Conservation (phyloP, 2,888 invertebrate genomes). For the Ferdinandea cuprea region DNA sequence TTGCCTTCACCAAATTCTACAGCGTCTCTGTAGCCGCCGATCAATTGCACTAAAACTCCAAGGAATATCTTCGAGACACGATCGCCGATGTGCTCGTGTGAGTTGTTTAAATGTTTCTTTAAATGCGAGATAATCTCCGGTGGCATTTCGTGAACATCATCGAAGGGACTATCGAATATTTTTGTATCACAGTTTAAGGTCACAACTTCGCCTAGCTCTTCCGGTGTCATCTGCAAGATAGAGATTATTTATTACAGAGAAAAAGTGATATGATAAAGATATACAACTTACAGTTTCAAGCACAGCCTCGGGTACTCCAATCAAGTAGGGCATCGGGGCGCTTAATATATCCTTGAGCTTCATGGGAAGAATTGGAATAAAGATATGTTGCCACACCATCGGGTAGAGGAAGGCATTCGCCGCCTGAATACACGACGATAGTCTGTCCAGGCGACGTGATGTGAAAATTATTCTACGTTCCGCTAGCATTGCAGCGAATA, state of each 20-base stretch:
- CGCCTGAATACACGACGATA: slow-evolving; percentile 97
- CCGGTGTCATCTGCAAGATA: slow-evolving; percentile 85
- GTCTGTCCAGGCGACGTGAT: slow-evolving; percentile 92
- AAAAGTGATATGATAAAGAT: background rate
- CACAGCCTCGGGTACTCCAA: slow-evolving; percentile 95
- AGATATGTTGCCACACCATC: slow-evolving; percentile 99
- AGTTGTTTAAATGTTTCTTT: slow-evolving; percentile 81
- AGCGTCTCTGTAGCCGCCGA: slow-evolving; percentile 97
- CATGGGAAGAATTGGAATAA: slow-evolving; percentile 96
- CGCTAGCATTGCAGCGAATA: slow-evolving; percentile 97
- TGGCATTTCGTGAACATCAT: slow-evolving; percentile 95
- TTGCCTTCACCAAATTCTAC: slow-evolving; percentile 89
- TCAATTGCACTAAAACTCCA: slow-evolving; percentile 93
- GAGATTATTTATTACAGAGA: too few relatives aligned
- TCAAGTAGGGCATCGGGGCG: slow-evolving; percentile 99
- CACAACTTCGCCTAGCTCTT: slow-evolving; percentile 97
- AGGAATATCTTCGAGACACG: slow-evolving; percentile 96
- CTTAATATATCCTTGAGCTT: slow-evolving; percentile 94
- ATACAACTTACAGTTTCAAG: slow-evolving; percentile 86
- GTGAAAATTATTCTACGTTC: slow-evolving; percentile 97
- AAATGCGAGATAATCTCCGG: slow-evolving; percentile 90
- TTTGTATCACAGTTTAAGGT: slow-evolving; percentile 96
- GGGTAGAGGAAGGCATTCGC: slow-evolving; percentile 97
- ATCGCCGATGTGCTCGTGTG: slow-evolving; percentile 91
- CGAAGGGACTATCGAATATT: slow-evolving; percentile 92